A percentile compares a stretch with the other conserved stretches of the same genome.
Conservation (phyloP, 2,113 vertebrate genomes). For the Emydura subglobosa region DNA sequence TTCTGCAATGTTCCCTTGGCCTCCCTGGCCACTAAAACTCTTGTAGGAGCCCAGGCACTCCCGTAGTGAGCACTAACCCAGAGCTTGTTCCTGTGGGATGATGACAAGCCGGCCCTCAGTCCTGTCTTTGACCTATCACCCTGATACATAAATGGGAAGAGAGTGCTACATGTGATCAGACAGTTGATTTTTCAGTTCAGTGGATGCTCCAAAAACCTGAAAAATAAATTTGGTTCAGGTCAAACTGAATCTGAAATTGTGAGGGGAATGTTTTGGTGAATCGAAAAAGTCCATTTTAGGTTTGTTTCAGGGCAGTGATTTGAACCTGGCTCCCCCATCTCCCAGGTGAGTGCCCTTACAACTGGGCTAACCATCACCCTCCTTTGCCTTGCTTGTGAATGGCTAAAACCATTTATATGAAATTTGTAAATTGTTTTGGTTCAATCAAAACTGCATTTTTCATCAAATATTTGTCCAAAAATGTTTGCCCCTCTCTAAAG, state of each 20-base stretch:
- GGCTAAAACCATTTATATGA: background rate
- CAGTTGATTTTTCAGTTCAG: background rate
- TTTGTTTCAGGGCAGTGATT: background rate
- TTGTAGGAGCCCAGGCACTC: background rate
- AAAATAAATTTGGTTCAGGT: background rate
- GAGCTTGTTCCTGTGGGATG: too few species aligned
- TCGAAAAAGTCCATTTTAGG: background rate
- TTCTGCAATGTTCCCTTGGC: background rate
- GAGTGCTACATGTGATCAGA: too few species aligned
- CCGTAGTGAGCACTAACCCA: too few species aligned
- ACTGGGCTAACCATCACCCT: too few species aligned
- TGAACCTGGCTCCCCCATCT: background rate
- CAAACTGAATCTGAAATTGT: background rate
- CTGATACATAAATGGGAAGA: background rate
- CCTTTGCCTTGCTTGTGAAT: background rate
- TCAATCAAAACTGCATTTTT: background rate
- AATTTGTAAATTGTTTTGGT: background rate
- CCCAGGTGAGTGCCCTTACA: background rate
- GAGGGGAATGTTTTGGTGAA: background rate
- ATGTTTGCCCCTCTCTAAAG: background rate
- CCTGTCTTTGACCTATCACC: background rate
- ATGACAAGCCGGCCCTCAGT: background rate
- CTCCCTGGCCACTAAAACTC: background rate
- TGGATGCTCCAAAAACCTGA: too few species aligned
- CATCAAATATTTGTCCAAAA: background rate